Percentiles rank a stretch among this genome's conserved stretches.
These are phyloP conservation scores for Drosophila nebulosa DNA, from an alignment of 1,140 invertebrate species.

Conservation along the genomic window DNA sequence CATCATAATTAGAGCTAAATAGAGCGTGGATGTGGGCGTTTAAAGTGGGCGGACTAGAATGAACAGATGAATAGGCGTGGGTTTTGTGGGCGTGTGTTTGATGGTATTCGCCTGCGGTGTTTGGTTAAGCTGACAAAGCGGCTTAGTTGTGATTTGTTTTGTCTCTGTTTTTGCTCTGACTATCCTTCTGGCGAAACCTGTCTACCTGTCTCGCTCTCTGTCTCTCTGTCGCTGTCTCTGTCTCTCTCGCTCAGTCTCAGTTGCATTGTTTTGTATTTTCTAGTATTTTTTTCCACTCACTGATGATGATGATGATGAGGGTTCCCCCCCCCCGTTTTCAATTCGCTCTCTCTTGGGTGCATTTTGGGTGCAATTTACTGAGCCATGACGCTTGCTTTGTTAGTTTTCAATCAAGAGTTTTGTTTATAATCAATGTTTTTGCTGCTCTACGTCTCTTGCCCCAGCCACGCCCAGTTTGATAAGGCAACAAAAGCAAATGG, in stretches of 20 bases:
- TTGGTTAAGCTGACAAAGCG: conserved; percentile 1
- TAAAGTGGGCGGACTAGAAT: not conserved
- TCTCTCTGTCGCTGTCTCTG: not conserved
- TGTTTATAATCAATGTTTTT: conserved; percentile 59
- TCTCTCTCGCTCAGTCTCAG: not conserved
- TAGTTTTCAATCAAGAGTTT: conserved; percentile 73
- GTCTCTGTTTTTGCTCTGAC: not conserved
- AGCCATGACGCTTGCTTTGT: conserved; percentile 56
- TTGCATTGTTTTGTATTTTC: not conserved
- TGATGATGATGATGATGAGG: not conserved
- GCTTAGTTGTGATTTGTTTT: conserved; percentile 14
- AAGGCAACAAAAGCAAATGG: conserved; percentile 59
- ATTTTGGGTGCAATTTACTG: conserved; percentile 52
- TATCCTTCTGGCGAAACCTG: not conserved
- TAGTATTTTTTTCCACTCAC: not conserved
- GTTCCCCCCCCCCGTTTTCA: not conserved
- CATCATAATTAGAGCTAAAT: conserved; percentile 2
- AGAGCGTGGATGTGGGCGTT: not conserved
- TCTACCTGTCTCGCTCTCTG: not conserved
- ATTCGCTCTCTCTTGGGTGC: conserved; percentile 32
- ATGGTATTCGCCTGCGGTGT: not conserved
- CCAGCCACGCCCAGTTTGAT: not conserved
- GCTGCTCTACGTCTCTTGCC: conserved; percentile 7
- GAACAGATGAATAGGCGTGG: not conserved
- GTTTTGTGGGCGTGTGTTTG: not conserved